These are phyloP conservation scores for Prietella phreatophila DNA, from an alignment of 2,113 vertebrate genomes.

Conservation along the genomic window DNA sequence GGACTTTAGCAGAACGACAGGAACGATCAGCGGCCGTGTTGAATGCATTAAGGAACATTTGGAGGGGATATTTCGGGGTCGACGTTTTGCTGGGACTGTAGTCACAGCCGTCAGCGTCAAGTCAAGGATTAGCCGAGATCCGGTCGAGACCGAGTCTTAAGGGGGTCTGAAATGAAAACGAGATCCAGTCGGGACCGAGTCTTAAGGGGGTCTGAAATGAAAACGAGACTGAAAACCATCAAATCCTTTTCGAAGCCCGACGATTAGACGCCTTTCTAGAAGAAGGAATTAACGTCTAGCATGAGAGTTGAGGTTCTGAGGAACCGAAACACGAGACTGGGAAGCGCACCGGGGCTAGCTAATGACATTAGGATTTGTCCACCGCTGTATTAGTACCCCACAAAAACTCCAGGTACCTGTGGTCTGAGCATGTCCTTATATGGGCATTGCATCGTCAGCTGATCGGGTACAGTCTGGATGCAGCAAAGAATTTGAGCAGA, in stretches of 20 bases:
- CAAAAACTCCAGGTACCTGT: background rate
- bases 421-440: background rate
- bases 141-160: background rate
- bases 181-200: background rate
- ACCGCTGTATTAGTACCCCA: background rate
- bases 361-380: background rate
- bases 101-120: background rate
- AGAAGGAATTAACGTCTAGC: background rate
- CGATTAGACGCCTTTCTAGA: background rate
- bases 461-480: background rate
- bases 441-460: background rate
- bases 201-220: background rate
- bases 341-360: background rate
- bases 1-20: background rate
- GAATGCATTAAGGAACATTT: background rate
- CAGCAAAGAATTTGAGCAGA: background rate
- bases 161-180: background rate
- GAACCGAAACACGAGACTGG: background rate
- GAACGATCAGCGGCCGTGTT: background rate
- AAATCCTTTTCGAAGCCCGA: background rate
- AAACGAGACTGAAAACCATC: background rate
- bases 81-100: background rate
- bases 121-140: background rate
- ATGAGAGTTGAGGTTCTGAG: background rate
- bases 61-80: background rate